Conservation (phyloP, 2,113 vertebrate species). For the Apodemus sylvaticus region DNA sequence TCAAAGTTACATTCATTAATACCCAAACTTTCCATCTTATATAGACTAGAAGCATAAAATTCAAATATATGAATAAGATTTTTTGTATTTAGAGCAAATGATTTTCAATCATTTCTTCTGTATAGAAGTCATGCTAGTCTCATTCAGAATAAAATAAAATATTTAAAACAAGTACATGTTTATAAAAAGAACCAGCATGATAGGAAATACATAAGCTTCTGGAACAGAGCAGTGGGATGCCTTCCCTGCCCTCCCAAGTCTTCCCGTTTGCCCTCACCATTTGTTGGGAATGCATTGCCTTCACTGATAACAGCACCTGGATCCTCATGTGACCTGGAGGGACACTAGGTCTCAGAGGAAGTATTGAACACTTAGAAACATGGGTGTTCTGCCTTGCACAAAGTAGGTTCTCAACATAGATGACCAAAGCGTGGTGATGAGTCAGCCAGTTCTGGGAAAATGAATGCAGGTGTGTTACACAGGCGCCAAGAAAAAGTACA, state of each 20-base stretch:
- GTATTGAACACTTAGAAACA: neutral
- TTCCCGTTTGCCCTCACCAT: too few species aligned
- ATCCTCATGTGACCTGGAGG: neutral
- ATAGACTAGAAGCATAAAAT: neutral
- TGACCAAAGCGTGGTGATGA: neutral
- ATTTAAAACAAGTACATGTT: neutral
- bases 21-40: neutral
- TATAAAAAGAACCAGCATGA: neutral
- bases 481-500: neutral
- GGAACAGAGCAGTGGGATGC: neutral
- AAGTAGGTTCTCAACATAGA: neutral
- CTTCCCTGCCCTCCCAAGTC: fast-evolving
- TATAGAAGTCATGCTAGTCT: neutral
- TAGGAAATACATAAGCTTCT: neutral
- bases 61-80: neutral
- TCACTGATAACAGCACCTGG: neutral
- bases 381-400: fast-evolving
- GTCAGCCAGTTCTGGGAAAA: neutral
- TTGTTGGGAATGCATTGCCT: neutral
- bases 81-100: neutral
- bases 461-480: neutral
- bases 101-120: slow-evolving; percentile 6
- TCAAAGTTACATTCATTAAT: neutral
- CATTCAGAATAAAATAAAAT: neutral
- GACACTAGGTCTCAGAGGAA: neutral